These are phyloP conservation scores for Tipula vernalis DNA, from an alignment of 2,888 invertebrate genomes.

Conservation along the genomic window DNA sequence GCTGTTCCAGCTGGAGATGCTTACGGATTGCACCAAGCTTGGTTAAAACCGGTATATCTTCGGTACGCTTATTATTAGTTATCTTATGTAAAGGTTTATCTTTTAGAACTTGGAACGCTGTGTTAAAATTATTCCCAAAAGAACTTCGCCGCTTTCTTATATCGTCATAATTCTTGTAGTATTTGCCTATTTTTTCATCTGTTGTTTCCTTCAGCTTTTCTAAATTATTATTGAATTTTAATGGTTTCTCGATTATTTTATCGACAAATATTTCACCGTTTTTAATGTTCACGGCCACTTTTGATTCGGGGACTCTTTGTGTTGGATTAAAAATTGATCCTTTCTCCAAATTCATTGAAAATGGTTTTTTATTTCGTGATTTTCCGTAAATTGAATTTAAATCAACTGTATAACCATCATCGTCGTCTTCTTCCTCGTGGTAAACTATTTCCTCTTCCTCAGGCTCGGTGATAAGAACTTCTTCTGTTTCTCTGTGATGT, in stretches of 20 bases:
- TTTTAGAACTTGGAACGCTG: background rate
- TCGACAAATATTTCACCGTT: slow-evolving; percentile 20
- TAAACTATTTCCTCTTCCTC: background rate
- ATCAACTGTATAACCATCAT: slow-evolving; percentile 12
- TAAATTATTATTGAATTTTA: slow-evolving; percentile 15
- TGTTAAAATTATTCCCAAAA: background rate
- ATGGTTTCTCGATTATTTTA: slow-evolving; percentile 20
- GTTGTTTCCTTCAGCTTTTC: slow-evolving; percentile 16
- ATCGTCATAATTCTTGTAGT: slow-evolving; percentile 31
- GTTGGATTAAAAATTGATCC: slow-evolving; percentile 28
- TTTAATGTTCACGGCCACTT: slow-evolving; percentile 8
- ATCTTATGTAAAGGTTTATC: background rate
- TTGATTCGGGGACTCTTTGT: slow-evolving; percentile 16
- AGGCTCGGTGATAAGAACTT: background rate
- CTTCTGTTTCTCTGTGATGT: background rate
- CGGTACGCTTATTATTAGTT: background rate
- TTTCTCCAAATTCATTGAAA: slow-evolving; percentile 22
- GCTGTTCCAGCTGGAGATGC: slow-evolving; percentile 52
- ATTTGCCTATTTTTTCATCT: slow-evolving; percentile 27
- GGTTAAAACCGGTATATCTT: slow-evolving; percentile 40
- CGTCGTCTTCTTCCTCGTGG: slow-evolving; percentile 17
- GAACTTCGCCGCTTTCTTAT: slow-evolving; percentile 18
- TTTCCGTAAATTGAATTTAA: slow-evolving; percentile 14
- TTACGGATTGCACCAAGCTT: slow-evolving; percentile 55
- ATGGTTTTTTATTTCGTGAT: slow-evolving; percentile 12